Evolutionary conservation across 2,888 invertebrate species (phyloP), one percentile per base, ranked within the genome.

Genomic region (Tachina grossa): DNA sequence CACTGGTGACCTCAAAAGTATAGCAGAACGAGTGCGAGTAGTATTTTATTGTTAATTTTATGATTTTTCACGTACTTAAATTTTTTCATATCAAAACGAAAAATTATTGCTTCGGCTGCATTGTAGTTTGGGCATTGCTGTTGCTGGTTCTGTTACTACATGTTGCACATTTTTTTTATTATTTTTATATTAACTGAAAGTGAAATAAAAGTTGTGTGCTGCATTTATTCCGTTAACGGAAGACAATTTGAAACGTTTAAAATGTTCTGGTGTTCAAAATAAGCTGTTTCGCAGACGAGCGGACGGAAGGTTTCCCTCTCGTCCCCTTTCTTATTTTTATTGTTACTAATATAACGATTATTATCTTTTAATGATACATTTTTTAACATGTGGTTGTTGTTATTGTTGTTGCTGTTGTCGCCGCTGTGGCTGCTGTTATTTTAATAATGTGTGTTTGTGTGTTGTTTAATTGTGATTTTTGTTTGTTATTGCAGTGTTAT

Each of bases 291-390:
- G 22, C 57, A 47, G 41, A 63, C 31, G 45, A 63, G 55, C 76
- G 39, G 69, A 55, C 75, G 13, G 49, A 63, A 87, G 89, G 88
- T 88, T 88, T 88, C 89, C 88, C 89, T 31, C 14, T 66, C 39
- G 66, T 68, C 45, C 65, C 63, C 10, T 71, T 13, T 9, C 43
- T 69, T 49, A n/a, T 71, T n/a, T 71, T 85, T 85, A 65, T 91
- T 90, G 90, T 90, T 90, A 89, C 88, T 90, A 66, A 91, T 89
- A 91, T 91, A 89, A 89, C 90, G 91, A 89, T 90, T 90, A 90
- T 91, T 90, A 90, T 89, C 89, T 89, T 89, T 91, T 92, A 91
- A 91, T 90, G 89, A 87, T 87, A 84, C 0, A 31, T 31, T 31
- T 85, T 86, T 74, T 45, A 66, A 79, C 68, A 45, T 74, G 16